These are phyloP conservation scores for Aradophagus sp. DNA, from an alignment of 1,140 invertebrate species.

Conservation along the genomic window DNA sequence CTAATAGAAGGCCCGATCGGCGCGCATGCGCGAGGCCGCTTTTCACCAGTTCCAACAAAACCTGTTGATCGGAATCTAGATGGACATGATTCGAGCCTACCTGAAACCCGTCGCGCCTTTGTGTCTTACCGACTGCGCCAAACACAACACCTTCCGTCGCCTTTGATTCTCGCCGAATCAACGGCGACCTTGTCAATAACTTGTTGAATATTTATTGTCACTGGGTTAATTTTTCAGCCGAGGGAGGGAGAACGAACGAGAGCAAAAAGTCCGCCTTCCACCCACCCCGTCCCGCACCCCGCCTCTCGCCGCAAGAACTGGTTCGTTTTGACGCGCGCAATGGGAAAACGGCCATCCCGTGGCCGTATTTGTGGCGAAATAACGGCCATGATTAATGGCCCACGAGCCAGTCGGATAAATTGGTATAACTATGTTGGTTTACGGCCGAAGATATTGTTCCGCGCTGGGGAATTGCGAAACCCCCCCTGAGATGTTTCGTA, in stretches of 20 bases:
- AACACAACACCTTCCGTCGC: slow-evolving; percentile 62
- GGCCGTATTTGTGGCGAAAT: slow-evolving; percentile 15
- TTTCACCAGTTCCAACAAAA: slow-evolving; percentile 61
- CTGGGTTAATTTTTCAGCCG: slow-evolving; percentile 51
- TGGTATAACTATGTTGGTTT: slow-evolving; percentile 27
- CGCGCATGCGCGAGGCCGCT: slow-evolving; percentile 22
- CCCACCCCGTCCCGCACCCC: neutral
- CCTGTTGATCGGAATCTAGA: slow-evolving; percentile 67
- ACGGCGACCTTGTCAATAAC: slow-evolving; percentile 60
- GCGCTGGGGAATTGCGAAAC: too few relatives aligned
- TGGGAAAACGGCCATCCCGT: slow-evolving; percentile 24
- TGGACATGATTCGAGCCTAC: slow-evolving; percentile 59
- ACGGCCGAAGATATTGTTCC: too few relatives aligned
- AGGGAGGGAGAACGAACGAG: slow-evolving; percentile 4
- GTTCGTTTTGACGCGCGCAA: slow-evolving; percentile 8
- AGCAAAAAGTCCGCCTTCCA: neutral
- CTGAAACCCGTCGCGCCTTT: slow-evolving; percentile 63
- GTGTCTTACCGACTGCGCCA: slow-evolving; percentile 48
- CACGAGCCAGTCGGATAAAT: slow-evolving; percentile 7
- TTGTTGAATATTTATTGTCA: slow-evolving; percentile 67
- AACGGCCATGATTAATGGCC: slow-evolving; percentile 17
- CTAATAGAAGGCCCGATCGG: slow-evolving; percentile 54
- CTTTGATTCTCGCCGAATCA: slow-evolving; percentile 67
- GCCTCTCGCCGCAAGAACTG: too few relatives aligned
- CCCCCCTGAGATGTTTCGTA: too few relatives aligned